These are phyloP conservation scores for Calephelis perditalis DNA, from an alignment of 2,888 invertebrate species.

Conservation along the genomic window DNA sequence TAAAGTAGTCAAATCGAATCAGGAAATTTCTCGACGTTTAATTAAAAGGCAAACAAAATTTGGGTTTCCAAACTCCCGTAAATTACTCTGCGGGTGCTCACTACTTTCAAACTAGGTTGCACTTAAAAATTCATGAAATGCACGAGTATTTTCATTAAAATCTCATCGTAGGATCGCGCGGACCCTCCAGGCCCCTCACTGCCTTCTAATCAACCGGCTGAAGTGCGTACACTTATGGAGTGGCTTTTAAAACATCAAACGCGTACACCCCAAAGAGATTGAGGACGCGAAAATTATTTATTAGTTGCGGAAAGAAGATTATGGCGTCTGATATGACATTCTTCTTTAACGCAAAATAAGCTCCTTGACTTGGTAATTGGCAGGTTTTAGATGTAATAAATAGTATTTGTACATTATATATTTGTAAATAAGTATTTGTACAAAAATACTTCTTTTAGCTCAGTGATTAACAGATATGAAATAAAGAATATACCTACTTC, in stretches of 20 bases:
- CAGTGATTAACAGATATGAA: no score
- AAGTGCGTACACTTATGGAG: conserved; percentile 57
- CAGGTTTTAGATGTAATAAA: no score
- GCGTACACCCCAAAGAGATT: conserved; percentile 36
- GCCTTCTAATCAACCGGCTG: conserved; percentile 59
- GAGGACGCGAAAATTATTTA: conserved; percentile 54
- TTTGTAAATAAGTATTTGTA: no score
- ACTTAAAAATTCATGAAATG: conserved; percentile 13
- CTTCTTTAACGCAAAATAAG: conserved; percentile 7
- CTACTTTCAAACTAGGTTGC: conserved; percentile 8
- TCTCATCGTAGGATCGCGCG: conserved; percentile 39
- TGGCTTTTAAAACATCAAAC: conserved; percentile 67
- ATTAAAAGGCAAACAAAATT: not conserved
- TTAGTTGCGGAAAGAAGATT: conserved; percentile 49
- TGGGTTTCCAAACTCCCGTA: not conserved
- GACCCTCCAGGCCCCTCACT: conserved; percentile 41
- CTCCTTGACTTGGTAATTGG: no score
- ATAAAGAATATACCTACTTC: no score
- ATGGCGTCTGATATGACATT: conserved; percentile 34
- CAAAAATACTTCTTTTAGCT: no score
- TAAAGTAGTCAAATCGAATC: not conserved
- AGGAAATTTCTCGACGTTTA: not conserved
- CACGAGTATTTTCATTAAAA: conserved; percentile 33
- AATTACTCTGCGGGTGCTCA: conserved; percentile 2
- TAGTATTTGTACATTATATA: no score